phyloP scores from a whole-genome alignment of 1,140 invertebrate species.

The Lepidurus packardi region DNA sequence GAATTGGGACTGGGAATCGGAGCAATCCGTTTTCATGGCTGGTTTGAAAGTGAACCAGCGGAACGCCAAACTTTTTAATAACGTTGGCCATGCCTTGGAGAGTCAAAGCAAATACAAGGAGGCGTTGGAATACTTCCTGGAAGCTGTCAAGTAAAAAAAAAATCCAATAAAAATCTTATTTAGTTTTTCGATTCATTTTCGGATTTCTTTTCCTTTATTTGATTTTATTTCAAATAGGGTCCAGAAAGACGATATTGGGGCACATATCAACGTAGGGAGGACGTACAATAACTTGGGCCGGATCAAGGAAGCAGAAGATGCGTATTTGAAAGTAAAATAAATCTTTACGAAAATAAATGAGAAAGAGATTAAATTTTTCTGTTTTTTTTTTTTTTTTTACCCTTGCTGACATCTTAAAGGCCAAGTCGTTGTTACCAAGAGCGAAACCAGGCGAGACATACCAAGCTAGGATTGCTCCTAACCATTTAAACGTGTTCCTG shows the following conservation, averaged over 20 bases:
- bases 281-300: constrained; percentile 88
- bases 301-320: constrained; percentile 84
- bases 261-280: constrained; percentile 92
- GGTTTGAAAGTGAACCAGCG: constrained; percentile 81
- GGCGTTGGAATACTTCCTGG: constrained; percentile 84
- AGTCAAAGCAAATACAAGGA: constrained; percentile 73
- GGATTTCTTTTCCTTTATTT: constrained; percentile 30
- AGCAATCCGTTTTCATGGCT: constrained; percentile 88
- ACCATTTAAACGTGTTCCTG: constrained; percentile 91
- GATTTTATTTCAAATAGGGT: constrained; percentile 54
- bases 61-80: constrained; percentile 95
- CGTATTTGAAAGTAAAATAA: constrained; percentile 65
- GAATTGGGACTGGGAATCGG: constrained; percentile 87
- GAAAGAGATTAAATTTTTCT: background rate
- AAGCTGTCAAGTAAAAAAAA: constrained; percentile 62
- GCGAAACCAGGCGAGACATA: constrained; percentile 88
- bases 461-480: constrained; percentile 89
- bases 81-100: constrained; percentile 91
- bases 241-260: constrained; percentile 91
- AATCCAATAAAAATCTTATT: background rate
- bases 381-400: background rate
- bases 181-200: background rate
- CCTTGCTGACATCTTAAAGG: constrained; percentile 45
- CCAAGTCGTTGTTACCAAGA: constrained; percentile 81
- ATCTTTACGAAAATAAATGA: background rate